Percentiles rank a stretch among this genome's conserved stretches.
phyloP scores from a whole-genome alignment of 2,888 invertebrate species.

The Stenodema calcarata region DNA sequence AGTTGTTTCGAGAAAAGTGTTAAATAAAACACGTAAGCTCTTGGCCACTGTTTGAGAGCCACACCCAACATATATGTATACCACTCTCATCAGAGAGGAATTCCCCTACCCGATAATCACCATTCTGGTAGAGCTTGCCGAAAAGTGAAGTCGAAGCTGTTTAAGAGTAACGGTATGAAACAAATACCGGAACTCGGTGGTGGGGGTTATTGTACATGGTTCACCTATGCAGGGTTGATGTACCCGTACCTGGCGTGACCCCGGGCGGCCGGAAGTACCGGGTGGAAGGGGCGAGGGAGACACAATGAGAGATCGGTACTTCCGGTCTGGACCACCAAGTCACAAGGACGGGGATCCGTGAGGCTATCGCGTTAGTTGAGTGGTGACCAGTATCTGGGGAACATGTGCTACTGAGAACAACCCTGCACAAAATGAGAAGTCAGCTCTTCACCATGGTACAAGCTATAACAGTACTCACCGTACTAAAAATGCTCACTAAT shows the following conservation, averaged over 20 bases:
- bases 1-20: no score
- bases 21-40: no score
- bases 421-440: slow-evolving; percentile 51
- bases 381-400: slow-evolving; percentile 45
- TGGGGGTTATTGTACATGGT: slow-evolving; percentile 32
- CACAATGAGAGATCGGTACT: slow-evolving; percentile 46
- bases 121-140: not conserved
- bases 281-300: not conserved
- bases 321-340: slow-evolving; percentile 43
- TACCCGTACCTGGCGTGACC: slow-evolving; percentile 45
- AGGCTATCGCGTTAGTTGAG: slow-evolving; percentile 29
- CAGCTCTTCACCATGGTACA: slow-evolving; percentile 71
- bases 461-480: slow-evolving; percentile 83
- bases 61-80: no score
- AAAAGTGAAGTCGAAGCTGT: slow-evolving; percentile 26
- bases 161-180: slow-evolving; percentile 41
- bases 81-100: not conserved
- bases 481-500: slow-evolving; percentile 81
- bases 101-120: not conserved
- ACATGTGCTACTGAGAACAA: slow-evolving; percentile 44
- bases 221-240: slow-evolving; percentile 42
- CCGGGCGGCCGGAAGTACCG: slow-evolving; percentile 37
- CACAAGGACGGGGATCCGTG: slow-evolving; percentile 34
- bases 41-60: no score
- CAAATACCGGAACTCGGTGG: slow-evolving; percentile 1